A percentile compares a stretch with the other conserved stretches of the same genome.
These are phyloP conservation scores for Passer montanus DNA, from an alignment of 2,113 vertebrate species.

Conservation along the genomic window DNA sequence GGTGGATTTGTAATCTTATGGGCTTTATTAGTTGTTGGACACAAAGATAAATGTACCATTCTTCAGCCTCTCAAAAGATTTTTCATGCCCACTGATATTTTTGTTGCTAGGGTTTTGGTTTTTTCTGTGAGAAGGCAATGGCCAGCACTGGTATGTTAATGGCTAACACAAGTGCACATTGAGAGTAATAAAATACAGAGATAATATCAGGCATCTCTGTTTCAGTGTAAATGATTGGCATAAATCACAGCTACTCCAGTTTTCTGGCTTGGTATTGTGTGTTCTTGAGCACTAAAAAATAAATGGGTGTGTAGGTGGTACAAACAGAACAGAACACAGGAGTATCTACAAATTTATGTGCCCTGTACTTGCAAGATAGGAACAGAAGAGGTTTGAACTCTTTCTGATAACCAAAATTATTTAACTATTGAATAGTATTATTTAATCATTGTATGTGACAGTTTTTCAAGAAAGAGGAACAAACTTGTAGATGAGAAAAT, in stretches of 20 bases:
- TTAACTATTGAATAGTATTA: background rate
- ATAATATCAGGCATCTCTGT: background rate
- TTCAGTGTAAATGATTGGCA: background rate
- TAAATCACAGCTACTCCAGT: background rate
- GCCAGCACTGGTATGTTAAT: conserved; percentile 17
- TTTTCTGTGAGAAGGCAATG: background rate
- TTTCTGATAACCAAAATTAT: background rate
- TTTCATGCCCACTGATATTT: conserved; percentile 10
- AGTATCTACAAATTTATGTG: background rate
- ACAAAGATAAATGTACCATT: background rate
- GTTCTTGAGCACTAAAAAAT: background rate
- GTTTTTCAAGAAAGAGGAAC: background rate
- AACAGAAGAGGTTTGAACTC: background rate
- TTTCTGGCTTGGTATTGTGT: background rate
- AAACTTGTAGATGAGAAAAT: background rate
- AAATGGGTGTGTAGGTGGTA: background rate
- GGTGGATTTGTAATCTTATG: background rate
- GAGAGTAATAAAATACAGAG: conserved; percentile 32
- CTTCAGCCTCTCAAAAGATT: background rate
- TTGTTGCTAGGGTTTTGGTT: background rate
- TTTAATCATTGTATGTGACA: background rate
- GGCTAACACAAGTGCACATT: background rate
- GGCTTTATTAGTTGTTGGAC: background rate
- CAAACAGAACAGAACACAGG: accelerated
- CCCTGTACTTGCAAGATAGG: background rate